These are phyloP conservation scores for Eulemur rufifrons DNA, from an alignment of 2,113 vertebrate genomes.

Conservation along the genomic window DNA sequence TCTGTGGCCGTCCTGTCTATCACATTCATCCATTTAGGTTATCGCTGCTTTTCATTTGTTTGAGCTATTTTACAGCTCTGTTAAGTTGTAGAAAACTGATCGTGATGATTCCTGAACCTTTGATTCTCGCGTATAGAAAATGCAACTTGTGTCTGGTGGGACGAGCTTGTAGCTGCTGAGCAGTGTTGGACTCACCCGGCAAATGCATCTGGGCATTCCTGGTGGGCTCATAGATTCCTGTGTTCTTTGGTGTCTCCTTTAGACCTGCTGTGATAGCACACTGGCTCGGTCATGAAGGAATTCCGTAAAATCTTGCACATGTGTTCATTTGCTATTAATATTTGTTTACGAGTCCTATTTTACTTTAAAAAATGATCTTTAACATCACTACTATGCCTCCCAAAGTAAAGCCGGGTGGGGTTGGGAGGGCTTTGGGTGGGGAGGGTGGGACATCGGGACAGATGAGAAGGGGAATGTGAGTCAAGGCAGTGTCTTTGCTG, in stretches of 20 bases:
- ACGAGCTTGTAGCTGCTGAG: not conserved
- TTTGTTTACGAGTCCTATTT: not conserved
- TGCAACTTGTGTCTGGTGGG: not conserved
- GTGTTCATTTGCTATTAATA: not conserved
- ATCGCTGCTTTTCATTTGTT: not conserved
- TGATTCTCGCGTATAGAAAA: not conserved
- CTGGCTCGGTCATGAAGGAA: not conserved
- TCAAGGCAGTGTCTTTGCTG: too few species aligned
- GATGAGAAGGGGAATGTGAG: not conserved
- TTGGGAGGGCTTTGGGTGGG: not conserved
- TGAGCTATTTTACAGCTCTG: not conserved
- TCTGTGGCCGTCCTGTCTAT: fast-evolving
- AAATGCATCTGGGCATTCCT: not conserved
- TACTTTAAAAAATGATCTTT: not conserved
- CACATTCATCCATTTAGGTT: too few species aligned
- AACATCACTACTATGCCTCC: not conserved
- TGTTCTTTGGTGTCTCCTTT: not conserved
- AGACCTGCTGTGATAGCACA: not conserved
- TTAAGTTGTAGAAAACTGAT: not conserved
- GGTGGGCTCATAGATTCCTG: fast-evolving
- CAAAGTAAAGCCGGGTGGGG: not conserved
- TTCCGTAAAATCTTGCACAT: not conserved
- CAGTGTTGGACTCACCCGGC: not conserved
- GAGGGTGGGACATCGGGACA: not conserved
- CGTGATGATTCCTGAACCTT: not conserved